Conservation (phyloP, 2,113 vertebrate species). For the Podarcis raffonei region DNA sequence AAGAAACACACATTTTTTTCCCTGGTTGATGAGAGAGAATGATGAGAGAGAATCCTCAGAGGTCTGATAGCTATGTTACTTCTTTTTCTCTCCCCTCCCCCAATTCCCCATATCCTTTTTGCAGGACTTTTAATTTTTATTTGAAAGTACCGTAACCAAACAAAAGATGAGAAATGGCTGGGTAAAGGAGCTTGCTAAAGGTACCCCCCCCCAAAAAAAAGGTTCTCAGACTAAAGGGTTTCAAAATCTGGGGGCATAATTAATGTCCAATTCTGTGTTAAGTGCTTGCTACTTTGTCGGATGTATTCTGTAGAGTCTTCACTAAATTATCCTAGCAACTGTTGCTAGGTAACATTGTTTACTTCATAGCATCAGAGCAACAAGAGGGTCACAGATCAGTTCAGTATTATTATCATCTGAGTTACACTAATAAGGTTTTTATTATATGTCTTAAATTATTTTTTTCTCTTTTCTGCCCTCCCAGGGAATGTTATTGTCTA, state of each 20-base stretch:
- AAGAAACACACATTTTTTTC: neutral
- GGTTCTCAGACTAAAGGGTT: conserved; percentile 69
- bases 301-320: conserved; percentile 79
- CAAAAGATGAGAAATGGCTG: conserved; percentile 42
- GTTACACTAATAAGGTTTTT: conserved; percentile 72
- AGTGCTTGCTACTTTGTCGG: conserved; percentile 80
- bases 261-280: conserved; percentile 70
- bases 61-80: conserved; percentile 20
- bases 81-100: neutral
- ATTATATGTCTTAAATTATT: conserved; percentile 60
- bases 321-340: conserved; percentile 77
- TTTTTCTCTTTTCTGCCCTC: conserved; percentile 18
- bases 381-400: conserved; percentile 74
- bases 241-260: conserved; percentile 66
- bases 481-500: conserved; percentile 88
- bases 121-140: neutral
- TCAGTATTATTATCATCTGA: conserved; percentile 70
- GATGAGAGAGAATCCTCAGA: neutral
- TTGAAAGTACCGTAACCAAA: conserved; percentile 10
- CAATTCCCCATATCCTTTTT: neutral
- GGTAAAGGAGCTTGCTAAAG: conserved; percentile 38
- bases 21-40: neutral
- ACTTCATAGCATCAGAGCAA: conserved; percentile 77
- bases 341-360: conserved; percentile 82
- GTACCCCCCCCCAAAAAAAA: neutral